phyloP scores from a whole-genome alignment of 1,140 invertebrate genomes.

The Gerris buenoi region DNA sequence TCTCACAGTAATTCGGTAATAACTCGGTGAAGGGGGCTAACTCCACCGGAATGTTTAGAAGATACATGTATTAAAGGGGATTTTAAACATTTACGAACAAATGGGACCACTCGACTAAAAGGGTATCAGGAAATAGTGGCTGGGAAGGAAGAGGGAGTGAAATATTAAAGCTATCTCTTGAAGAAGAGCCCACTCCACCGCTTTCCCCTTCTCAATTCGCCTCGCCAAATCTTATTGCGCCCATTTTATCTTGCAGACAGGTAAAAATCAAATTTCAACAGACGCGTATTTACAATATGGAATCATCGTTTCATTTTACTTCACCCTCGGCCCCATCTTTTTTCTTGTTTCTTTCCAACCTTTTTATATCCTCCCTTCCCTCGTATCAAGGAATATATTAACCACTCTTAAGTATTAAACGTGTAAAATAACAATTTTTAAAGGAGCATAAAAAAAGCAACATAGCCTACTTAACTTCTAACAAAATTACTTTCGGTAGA shows the following conservation, averaged over 20 bases:
- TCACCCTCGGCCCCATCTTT: too few relatives aligned
- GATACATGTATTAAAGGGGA: conserved; percentile 5
- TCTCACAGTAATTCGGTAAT: conserved; percentile 3
- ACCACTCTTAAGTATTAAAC: too few relatives aligned
- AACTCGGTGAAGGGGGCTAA: background rate
- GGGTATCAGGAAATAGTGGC: background rate
- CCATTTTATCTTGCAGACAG: background rate
- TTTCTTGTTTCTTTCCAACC: too few relatives aligned
- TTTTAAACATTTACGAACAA: conserved; percentile 6
- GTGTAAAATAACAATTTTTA: too few relatives aligned
- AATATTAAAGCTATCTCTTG: conserved; percentile 1
- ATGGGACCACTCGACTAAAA: conserved; percentile 3
- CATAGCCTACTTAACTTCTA: too few relatives aligned
- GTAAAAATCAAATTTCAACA: background rate
- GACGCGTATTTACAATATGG: background rate
- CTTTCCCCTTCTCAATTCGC: background rate
- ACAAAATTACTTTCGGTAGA: too few relatives aligned
- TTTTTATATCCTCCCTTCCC: too few relatives aligned
- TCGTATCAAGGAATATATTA: too few relatives aligned
- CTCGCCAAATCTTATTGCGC: background rate
- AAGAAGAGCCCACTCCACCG: too few relatives aligned
- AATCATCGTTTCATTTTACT: background rate
- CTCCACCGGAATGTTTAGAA: background rate
- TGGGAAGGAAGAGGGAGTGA: background rate
- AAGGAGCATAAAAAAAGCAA: too few relatives aligned